Conservation (phyloP, 2,113 vertebrate genomes). For the Eulemur rufifrons region DNA sequence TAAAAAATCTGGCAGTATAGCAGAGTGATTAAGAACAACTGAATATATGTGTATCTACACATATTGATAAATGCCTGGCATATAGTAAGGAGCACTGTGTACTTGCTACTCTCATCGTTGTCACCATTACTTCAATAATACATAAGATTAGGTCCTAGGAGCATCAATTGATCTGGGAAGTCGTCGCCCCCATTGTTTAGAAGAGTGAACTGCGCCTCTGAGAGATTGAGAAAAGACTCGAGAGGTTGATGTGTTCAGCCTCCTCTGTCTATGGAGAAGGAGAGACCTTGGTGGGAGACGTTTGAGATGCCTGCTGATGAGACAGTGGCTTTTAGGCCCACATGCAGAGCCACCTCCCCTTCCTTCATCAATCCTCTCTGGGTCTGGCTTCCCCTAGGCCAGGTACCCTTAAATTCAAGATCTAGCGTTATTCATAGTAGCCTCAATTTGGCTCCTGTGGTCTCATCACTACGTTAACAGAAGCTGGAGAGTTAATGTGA, state of each 20-base stretch:
- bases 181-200: background rate
- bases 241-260: background rate
- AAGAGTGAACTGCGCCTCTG: background rate
- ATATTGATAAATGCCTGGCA: background rate
- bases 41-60: background rate
- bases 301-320: background rate
- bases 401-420: background rate
- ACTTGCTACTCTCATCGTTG: background rate
- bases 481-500: background rate
- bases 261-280: background rate
- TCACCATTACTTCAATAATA: background rate
- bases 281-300: background rate
- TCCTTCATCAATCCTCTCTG: background rate
- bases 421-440: background rate
- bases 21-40: background rate
- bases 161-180: background rate
- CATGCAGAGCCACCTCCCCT: background rate
- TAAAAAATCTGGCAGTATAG: background rate
- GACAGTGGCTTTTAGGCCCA: background rate
- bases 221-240: background rate
- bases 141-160: background rate
- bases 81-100: background rate
- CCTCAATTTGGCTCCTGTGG: background rate
- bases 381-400: background rate
- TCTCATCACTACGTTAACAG: background rate